Conservation (phyloP, 2,888 invertebrate genomes). For the Pomacea canaliculata region DNA sequence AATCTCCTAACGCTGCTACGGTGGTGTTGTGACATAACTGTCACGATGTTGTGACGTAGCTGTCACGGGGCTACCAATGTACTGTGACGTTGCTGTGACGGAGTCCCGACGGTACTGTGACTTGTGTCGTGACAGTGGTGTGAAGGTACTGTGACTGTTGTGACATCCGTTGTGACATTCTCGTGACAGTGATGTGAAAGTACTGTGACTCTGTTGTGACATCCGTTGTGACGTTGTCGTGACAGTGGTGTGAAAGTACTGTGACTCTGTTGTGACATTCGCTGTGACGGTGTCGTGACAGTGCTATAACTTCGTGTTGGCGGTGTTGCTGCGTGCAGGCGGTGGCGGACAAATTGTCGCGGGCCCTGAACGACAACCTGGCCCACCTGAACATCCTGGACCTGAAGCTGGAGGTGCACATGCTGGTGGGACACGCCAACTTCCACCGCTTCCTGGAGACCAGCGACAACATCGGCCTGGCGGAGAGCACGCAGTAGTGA, state of each 20-base stretch:
- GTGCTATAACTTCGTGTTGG: not conserved
- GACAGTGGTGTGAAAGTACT: not conserved
- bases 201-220: too few relatives aligned
- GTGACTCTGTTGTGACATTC: not conserved
- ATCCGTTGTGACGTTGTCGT: not conserved
- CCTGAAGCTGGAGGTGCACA: conserved; percentile 20
- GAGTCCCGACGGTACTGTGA: too few relatives aligned
- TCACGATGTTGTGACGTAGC: too few relatives aligned
- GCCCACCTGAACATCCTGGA: conserved; percentile 15
- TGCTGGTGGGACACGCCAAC: conserved; percentile 11
- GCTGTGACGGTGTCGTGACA: too few relatives aligned
- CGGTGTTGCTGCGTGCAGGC: conserved; percentile 3
- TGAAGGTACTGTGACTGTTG: too few relatives aligned
- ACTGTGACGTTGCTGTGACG: too few relatives aligned
- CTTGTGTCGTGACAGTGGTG: too few relatives aligned
- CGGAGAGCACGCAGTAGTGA: conserved; percentile 17
- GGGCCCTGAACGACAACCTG: not conserved
- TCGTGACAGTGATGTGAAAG: too few relatives aligned
- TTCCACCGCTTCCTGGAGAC: conserved; percentile 21
- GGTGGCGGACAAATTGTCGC: conserved; percentile 8
- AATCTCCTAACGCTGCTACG: too few relatives aligned
- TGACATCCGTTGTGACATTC: too few relatives aligned
- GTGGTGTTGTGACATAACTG: too few relatives aligned
- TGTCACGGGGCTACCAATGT: too few relatives aligned
- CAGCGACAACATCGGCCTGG: conserved; percentile 10